Conservation (phyloP, 1,140 invertebrate species). For the Holotrichia oblita region DNA sequence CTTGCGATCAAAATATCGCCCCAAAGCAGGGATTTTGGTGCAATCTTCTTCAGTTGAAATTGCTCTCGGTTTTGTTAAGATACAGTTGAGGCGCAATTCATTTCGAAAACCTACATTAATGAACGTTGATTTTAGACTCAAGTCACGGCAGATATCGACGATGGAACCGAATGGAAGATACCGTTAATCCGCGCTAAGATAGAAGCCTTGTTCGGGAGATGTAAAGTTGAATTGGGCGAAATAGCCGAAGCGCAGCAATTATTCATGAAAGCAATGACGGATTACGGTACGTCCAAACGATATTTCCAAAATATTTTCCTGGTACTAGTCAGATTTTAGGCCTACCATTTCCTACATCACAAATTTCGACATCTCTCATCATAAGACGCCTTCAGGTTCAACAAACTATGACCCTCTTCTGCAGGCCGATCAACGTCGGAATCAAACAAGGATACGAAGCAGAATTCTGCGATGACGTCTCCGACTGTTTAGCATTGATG, state of each 20-base stretch:
- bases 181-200: slow-evolving; percentile 63
- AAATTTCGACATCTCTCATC: neutral
- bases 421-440: neutral
- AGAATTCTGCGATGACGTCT: slow-evolving; percentile 62
- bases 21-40: too few relatives aligned
- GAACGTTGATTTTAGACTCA: slow-evolving; percentile 46
- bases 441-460: slow-evolving; percentile 52
- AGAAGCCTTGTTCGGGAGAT: slow-evolving; percentile 61
- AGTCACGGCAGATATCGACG: slow-evolving; percentile 49
- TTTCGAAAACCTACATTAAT: too few relatives aligned
- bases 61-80: too few relatives aligned
- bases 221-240: slow-evolving; percentile 60
- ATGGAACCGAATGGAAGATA: slow-evolving; percentile 59
- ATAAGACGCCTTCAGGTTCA: neutral
- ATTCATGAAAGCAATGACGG: slow-evolving; percentile 56
- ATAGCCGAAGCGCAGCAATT: slow-evolving; percentile 56
- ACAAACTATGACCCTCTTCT: slow-evolving; percentile 24
- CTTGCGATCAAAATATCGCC: too few relatives aligned
- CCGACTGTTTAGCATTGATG: too few relatives aligned
- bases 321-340: neutral
- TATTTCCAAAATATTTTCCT: slow-evolving; percentile 39
- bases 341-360: slow-evolving; percentile 9
- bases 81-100: too few relatives aligned
- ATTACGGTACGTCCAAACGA: slow-evolving; percentile 49
- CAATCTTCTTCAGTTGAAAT: too few relatives aligned